phyloP scores from a whole-genome alignment of 2,797 vertebrate genomes.

The Enteromius treurensis region DNA sequence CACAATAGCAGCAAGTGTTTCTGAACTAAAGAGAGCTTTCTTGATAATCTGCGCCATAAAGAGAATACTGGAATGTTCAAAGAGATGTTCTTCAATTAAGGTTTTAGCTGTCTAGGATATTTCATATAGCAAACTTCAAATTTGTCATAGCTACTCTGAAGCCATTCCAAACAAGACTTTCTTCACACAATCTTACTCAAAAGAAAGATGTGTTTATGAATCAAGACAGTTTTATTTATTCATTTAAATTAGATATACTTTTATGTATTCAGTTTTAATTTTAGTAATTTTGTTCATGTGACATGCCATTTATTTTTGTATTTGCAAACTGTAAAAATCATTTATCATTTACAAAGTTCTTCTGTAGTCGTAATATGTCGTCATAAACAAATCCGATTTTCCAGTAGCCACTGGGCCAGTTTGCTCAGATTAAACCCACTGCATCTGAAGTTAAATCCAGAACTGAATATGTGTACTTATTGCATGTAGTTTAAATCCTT shows the following conservation, averaged over 20 bases:
- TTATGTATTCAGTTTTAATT: neutral
- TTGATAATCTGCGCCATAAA: slow-evolving; percentile 20
- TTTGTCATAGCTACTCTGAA: neutral
- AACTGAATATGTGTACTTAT: neutral
- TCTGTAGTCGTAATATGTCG: neutral
- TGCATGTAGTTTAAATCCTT: slow-evolving; percentile 15
- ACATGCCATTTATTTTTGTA: neutral
- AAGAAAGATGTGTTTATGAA: neutral
- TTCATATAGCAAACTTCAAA: neutral
- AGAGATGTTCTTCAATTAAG: neutral
- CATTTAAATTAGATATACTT: neutral
- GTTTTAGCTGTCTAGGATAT: neutral
- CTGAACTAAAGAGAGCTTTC: slow-evolving; percentile 23
- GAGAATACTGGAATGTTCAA: neutral
- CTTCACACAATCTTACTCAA: neutral
- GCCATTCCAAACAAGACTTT: neutral
- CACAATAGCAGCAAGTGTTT: slow-evolving; percentile 36
- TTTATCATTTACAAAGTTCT: neutral
- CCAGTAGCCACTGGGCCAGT: neutral
- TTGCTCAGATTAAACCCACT: slow-evolving; percentile 15
- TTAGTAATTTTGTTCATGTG: neutral
- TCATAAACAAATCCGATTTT: neutral
- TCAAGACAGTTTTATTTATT: neutral
- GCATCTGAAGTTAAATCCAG: slow-evolving; percentile 16
- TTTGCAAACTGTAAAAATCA: neutral